These are phyloP conservation scores for Dasypolia templi DNA, from an alignment of 2,888 invertebrate species.

Conservation along the genomic window DNA sequence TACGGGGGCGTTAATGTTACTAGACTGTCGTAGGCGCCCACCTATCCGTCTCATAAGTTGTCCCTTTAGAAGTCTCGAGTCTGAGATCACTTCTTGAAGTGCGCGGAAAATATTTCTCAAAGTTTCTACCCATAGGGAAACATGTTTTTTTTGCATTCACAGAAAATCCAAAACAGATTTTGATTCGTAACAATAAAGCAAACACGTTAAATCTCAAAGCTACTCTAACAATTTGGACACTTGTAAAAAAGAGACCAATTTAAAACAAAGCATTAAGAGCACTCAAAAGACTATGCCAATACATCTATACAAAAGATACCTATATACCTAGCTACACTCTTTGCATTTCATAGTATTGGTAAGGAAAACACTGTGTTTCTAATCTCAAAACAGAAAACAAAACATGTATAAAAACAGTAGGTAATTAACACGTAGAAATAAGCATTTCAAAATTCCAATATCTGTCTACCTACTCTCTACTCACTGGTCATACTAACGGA, in stretches of 20 bases:
- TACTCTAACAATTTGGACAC: background rate
- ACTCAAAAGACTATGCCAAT: background rate
- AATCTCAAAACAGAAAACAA: constrained; percentile 22
- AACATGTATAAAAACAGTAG: constrained; percentile 26
- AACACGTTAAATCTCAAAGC: background rate
- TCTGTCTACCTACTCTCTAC: constrained; percentile 68
- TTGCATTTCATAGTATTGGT: background rate
- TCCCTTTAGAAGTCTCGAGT: constrained; percentile 14
- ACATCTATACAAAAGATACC: background rate
- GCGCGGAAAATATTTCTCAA: background rate
- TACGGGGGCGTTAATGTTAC: constrained; percentile 59
- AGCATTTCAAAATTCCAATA: constrained; percentile 23
- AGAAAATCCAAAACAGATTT: background rate
- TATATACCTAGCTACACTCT: background rate
- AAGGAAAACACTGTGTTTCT: constrained; percentile 7
- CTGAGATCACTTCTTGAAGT: background rate
- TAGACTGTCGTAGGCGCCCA: constrained; percentile 32
- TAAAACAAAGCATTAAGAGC: background rate
- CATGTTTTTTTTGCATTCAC: background rate
- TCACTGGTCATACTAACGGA: constrained; percentile 51
- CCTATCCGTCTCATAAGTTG: constrained; percentile 18
- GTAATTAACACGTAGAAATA: constrained; percentile 13
- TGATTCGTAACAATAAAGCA: background rate
- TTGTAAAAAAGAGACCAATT: background rate
- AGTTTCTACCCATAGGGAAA: background rate